These are phyloP conservation scores for Botia kubotai DNA, from an alignment of 2,797 vertebrate genomes.

Conservation along the genomic window DNA sequence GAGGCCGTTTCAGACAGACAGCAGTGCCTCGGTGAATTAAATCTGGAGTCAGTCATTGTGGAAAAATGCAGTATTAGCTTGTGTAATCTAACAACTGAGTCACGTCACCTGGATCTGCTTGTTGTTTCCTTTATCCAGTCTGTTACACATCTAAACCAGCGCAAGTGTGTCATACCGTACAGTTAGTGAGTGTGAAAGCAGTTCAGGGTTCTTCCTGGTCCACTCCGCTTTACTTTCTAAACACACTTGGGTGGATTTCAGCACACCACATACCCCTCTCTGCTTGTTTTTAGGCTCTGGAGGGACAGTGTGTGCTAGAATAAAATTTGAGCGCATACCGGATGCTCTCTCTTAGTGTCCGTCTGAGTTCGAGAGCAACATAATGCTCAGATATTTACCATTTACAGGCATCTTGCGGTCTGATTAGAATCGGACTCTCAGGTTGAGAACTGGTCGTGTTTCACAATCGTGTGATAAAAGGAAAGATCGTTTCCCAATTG, in stretches of 20 bases:
- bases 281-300: conserved; percentile 36
- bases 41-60: not conserved
- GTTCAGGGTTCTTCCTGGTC: too few species aligned
- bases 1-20: not conserved
- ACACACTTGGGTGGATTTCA: not conserved
- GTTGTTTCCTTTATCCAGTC: not conserved
- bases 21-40: not conserved
- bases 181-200: too few species aligned
- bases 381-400: conserved; percentile 33
- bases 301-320: conserved; percentile 51
- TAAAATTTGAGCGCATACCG: conserved; percentile 48
- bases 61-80: not conserved
- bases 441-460: not conserved
- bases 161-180: not conserved
- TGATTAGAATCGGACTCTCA: not conserved
- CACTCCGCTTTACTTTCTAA: not conserved
- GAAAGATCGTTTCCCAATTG: not conserved
- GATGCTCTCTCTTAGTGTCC: conserved; percentile 49
- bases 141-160: not conserved
- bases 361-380: conserved; percentile 53
- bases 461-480: not conserved
- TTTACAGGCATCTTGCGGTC: not conserved
- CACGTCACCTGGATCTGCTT: not conserved
- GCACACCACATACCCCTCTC: conserved; percentile 41
- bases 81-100: not conserved